Evolutionary conservation across 2,888 invertebrate species (phyloP).

Genomic region (Nasonovia ribisnigri): DNA sequence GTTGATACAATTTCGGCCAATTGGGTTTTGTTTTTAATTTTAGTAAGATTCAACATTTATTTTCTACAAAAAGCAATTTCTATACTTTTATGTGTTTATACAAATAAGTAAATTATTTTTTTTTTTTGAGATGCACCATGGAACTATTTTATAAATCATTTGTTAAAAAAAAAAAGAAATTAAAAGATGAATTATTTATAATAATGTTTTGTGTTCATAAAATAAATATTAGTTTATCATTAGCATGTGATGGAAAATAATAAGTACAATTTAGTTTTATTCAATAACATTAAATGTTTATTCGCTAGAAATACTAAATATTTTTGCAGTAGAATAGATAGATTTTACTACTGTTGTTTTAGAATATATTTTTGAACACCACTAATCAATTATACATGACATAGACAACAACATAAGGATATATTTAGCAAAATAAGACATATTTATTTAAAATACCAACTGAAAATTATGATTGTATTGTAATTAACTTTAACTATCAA

Average conservation of each 20-base stretch:
- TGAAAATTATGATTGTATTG: not conserved
- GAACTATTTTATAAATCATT: not conserved
- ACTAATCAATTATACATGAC: not conserved
- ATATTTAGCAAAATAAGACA: not conserved
- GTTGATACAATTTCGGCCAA: not conserved
- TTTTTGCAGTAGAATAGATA: not conserved
- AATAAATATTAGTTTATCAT: not conserved
- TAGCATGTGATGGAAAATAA: not conserved
- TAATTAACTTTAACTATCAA: not conserved
- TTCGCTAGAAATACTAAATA: not conserved
- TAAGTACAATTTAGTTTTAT: not conserved
- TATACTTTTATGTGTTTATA: not conserved
- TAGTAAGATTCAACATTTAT: not conserved
- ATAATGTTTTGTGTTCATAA: not conserved
- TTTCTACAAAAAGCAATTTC: not conserved
- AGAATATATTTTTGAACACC: not conserved
- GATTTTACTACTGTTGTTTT: not conserved
- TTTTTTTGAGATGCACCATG: not conserved
- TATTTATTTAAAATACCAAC: not conserved
- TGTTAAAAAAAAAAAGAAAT: not conserved
- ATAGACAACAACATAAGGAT: not conserved
- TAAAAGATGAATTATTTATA: not conserved
- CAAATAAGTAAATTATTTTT: not conserved
- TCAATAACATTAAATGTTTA: not conserved
- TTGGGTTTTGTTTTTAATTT: constrained; percentile 13